A percentile compares a stretch with the other conserved stretches of the same genome.
Evolutionary conservation across 2,888 invertebrate genomes (phyloP).

Genomic region (Xestia sexstrigata): DNA sequence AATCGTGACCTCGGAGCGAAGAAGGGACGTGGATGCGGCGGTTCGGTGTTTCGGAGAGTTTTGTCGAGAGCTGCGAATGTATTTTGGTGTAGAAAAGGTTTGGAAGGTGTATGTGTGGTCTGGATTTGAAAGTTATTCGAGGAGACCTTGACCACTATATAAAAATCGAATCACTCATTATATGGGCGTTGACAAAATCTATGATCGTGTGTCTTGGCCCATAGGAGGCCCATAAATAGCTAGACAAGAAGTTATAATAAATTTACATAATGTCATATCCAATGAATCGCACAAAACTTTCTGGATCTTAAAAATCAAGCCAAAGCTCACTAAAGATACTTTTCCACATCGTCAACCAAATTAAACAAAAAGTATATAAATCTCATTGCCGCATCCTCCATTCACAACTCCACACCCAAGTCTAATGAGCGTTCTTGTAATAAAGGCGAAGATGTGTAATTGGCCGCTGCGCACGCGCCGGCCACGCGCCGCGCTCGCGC

Average conservation of each 20-base stretch:
- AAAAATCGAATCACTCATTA: background rate
- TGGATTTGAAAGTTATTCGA: background rate
- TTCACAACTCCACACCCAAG: conserved; percentile 47
- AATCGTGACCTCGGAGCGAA: conserved; percentile 70
- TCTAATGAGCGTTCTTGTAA: conserved; percentile 87
- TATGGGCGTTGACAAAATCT: background rate
- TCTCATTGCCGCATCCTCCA: conserved; percentile 51
- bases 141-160: background rate
- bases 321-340: background rate
- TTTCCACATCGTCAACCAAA: background rate
- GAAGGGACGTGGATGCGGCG: conserved; percentile 65
- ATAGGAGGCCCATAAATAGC: background rate
- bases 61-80: background rate
- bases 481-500: conserved; percentile 82
- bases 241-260: too few relatives aligned
- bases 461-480: conserved; percentile 84
- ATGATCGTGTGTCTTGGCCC: background rate
- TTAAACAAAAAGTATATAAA: background rate
- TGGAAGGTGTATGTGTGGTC: background rate
- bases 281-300: background rate
- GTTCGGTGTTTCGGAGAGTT: background rate
- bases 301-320: background rate
- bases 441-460: conserved; percentile 88
- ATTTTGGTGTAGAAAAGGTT: background rate
- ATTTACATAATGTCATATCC: background rate